Base-by-base conservation (phyloP, 2,888 invertebrate species). In the Hedychridium roseum region DNA sequence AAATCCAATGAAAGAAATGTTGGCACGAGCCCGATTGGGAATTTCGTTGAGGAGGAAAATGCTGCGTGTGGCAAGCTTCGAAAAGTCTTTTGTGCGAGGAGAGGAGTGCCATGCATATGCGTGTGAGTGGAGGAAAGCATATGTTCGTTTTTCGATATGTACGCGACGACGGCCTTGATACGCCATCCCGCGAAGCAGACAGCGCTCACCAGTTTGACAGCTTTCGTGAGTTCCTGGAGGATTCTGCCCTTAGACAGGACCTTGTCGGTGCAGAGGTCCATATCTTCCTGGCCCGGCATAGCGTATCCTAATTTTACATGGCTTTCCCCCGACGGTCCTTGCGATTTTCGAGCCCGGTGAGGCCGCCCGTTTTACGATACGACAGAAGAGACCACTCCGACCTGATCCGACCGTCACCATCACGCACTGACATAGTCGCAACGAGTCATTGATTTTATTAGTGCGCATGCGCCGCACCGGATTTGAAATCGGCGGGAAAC, bases 241-340 rank as follows among this genome's bases (percentile, higher is more conserved):
- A 79, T 79, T 58, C 75, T 69, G 20, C 68, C 70, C 54, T 79
- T 79, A 30, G 78, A 78, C 28, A 78, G 66, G 34, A 78, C 69
- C 50, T 77, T 78, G 66, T 78, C 78, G 37, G 78, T 78, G 65
- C 76, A 76, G 39, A 77, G 71, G 57, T 78, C 74, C 71, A 71
- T 73, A 40, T 76, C 70, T 43, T 74, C 73, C 43, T 67, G 67
- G n/a, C 71, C 66, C 35, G 76, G 76, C 78, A 76, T 77, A 31
- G 54, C 62, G 55, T 41, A 17, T 9, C 43, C n/a, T 16, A 37
- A 40, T 49, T 51, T 70, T 54, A 69, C 74, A 73, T 73, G 53
- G 44, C 66, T 58, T 27, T 56, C 35, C 41, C 46, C 26, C 12
- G 44, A 20, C 31, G 41, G 52, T 43, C 5, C 47, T 20, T 32